Percentiles rank a stretch among this genome's conserved stretches.
These are phyloP conservation scores for Chaetodon trifasciatus DNA, from an alignment of 2,797 vertebrate genomes.

Conservation along the genomic window DNA sequence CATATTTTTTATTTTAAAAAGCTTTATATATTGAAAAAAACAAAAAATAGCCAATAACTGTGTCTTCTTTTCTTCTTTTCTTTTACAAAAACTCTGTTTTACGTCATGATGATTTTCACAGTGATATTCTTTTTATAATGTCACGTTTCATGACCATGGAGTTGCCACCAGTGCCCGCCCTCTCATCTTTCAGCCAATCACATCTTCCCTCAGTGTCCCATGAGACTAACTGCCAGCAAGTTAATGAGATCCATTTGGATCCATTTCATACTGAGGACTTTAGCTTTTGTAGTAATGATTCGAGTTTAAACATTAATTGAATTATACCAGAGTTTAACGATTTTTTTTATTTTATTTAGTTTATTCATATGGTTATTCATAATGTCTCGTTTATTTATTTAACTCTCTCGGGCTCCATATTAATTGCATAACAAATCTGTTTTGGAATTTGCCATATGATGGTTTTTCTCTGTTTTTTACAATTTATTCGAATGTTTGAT, in stretches of 20 bases:
- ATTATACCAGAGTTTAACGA: neutral
- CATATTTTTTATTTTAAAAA: too few relatives aligned
- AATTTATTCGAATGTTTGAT: constrained; percentile 16
- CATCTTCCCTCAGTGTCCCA: neutral
- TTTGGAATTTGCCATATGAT: neutral
- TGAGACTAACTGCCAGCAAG: neutral
- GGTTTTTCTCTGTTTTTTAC: neutral
- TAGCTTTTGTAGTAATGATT: neutral
- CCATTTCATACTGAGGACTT: neutral
- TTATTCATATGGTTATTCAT: neutral
- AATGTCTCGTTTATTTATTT: neutral
- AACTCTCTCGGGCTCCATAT: neutral
- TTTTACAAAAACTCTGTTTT: neutral
- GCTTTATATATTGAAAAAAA: neutral
- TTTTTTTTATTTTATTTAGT: neutral
- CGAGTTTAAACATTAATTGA: neutral
- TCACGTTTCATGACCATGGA: neutral
- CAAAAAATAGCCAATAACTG: neutral
- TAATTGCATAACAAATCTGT: neutral
- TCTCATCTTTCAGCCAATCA: neutral
- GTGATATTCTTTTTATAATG: neutral
- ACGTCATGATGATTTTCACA: neutral
- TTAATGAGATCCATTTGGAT: neutral
- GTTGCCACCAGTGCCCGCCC: neutral
- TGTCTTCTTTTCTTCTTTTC: neutral